These are phyloP conservation scores for Lordiphosa andalusiaca DNA, from an alignment of 2,888 invertebrate species.

Conservation along the genomic window DNA sequence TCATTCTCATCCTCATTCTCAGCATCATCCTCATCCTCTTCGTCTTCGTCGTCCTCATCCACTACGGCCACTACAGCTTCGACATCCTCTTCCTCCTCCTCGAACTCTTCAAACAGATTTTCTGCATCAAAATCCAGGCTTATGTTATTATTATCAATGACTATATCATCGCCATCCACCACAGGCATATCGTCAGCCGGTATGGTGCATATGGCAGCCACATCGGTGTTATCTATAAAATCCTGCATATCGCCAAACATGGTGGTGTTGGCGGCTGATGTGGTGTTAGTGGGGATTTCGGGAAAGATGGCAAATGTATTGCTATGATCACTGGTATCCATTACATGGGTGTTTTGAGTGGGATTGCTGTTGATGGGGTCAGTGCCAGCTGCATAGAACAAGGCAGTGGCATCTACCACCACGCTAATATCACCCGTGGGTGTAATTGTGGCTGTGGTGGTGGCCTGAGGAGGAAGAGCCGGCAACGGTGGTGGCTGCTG, in stretches of 20 bases:
- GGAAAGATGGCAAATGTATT: conserved; percentile 39
- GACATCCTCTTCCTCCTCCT: conserved; percentile 42
- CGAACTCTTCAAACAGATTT: conserved; percentile 72
- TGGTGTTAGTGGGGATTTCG: conserved; percentile 14
- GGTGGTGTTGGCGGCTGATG: conserved; percentile 21
- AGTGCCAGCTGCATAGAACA: conserved; percentile 36
- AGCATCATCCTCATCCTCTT: conserved; percentile 61
- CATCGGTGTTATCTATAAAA: conserved; percentile 56
- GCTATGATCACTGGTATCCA: not conserved
- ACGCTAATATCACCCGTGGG: conserved; percentile 44
- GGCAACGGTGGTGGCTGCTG: conserved; percentile 1
- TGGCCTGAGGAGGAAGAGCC: conserved; percentile 8
- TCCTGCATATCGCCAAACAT: conserved; percentile 64
- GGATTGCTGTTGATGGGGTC: not conserved
- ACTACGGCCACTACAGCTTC: conserved; percentile 54
- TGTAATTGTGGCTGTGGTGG: conserved; percentile 37
- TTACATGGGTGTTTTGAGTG: not conserved
- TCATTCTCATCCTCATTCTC: conserved; percentile 75
- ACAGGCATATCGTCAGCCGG: conserved; percentile 76
- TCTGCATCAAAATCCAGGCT: conserved; percentile 76
- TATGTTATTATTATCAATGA: conserved; percentile 76
- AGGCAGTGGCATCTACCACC: conserved; percentile 53
- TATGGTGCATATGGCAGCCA: conserved; percentile 66
- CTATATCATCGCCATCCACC: conserved; percentile 74
- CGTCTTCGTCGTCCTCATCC: conserved; percentile 59